phyloP scores from a whole-genome alignment of 1,140 invertebrate species.

The Cotesia glomerata region DNA sequence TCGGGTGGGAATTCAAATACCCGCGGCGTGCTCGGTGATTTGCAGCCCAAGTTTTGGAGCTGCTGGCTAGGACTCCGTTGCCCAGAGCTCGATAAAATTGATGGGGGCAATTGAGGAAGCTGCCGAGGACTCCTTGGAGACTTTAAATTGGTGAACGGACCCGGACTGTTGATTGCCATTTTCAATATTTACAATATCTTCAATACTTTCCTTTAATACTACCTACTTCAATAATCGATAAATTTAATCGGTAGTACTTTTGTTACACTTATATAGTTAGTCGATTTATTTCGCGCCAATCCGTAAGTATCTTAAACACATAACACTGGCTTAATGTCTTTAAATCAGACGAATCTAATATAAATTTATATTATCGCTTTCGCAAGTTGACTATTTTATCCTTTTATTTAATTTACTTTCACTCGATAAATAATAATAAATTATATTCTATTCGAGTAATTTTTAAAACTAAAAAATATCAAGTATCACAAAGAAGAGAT shows the following conservation, averaged over 20 bases:
- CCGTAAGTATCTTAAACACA: too few species aligned
- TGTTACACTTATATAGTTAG: too few species aligned
- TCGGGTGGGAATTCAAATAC: conserved; percentile 55
- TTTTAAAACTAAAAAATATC: too few species aligned
- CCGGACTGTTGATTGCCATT: conserved; percentile 40
- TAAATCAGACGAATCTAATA: too few species aligned
- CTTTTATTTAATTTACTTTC: too few species aligned
- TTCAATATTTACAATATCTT: not conserved
- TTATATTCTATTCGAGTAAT: too few species aligned
- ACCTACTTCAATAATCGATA: not conserved
- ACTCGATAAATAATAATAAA: too few species aligned
- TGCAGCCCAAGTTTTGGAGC: conserved; percentile 28
- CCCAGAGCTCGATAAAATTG: conserved; percentile 34
- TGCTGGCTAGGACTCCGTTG: conserved; percentile 38
- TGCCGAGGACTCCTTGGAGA: conserved; percentile 43
- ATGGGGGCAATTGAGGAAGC: conserved; percentile 25
- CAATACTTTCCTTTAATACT: not conserved
- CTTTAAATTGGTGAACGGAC: conserved; percentile 37
- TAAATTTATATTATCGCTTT: too few species aligned
- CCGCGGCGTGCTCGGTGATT: conserved; percentile 45
- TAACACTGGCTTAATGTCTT: too few species aligned
- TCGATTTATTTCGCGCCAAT: too few species aligned
- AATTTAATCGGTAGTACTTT: not conserved
- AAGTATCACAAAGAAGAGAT: too few species aligned
- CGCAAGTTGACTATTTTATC: too few species aligned